Conservation (phyloP, 2,113 vertebrate species). For the Crotophaga sulcirostris region DNA sequence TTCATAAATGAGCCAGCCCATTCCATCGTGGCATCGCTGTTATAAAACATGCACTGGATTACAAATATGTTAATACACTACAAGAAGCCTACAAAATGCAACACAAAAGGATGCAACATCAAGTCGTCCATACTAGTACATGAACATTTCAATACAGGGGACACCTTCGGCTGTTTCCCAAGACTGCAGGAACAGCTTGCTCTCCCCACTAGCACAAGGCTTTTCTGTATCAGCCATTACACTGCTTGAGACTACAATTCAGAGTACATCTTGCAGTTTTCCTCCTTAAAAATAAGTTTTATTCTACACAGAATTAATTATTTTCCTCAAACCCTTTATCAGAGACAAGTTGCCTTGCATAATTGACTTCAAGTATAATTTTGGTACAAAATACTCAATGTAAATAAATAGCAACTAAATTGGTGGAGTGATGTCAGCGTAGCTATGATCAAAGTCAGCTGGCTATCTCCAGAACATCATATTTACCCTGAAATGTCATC, state of each 20-base stretch:
- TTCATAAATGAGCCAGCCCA: background rate
- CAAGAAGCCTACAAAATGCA: background rate
- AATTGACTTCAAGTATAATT: background rate
- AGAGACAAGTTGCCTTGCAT: background rate
- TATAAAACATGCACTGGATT: background rate
- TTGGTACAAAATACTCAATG: background rate
- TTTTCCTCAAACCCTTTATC: background rate
- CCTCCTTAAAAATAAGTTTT: background rate
- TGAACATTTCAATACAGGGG: background rate
- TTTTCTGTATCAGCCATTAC: background rate
- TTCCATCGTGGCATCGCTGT: background rate
- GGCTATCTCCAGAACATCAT: background rate
- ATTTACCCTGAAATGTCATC: background rate
- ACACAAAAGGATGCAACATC: background rate
- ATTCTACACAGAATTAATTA: background rate
- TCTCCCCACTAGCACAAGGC: fast-evolving
- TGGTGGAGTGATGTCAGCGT: background rate
- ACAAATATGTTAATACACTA: background rate
- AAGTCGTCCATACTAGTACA: too few relatives aligned
- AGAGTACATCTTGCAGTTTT: background rate
- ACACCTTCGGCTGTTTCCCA: background rate
- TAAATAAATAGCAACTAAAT: background rate
- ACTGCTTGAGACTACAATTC: background rate
- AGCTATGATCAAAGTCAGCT: background rate
- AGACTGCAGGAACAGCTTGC: background rate